Evolutionary conservation across 1,140 invertebrate genomes (phyloP), one percentile per base, ranked within the genome.

Genomic region (Brachionus angularis): DNA sequence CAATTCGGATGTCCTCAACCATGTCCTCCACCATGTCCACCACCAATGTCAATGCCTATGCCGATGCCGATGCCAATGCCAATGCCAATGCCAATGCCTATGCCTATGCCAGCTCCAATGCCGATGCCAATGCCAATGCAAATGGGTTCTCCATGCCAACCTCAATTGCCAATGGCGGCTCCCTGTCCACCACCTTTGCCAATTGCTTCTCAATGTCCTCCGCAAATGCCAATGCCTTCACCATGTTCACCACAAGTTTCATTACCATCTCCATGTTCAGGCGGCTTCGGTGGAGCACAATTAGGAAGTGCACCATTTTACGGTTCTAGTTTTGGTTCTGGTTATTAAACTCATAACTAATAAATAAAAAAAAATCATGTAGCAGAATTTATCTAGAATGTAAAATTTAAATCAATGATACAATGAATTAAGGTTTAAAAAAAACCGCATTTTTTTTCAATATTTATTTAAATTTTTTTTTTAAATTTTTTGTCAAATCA

Each of bases 231-330:
- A 33, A 27, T 55, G n/a, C 53, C 33, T 5, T n/a, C n/a, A n/a
- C n/a, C n/a, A n/a, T 55, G 52, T 25, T 21, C 53, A 12, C 33
- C 53, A 58, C 34, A n/a, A n/a, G n/a, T n/a, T n/a, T n/a, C 53
- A 39, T 5, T 55, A 16, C 31, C 53, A 39, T 10, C 39, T 21
- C 52, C 52, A 21, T 58, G 47, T 50, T 23, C 47, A 50, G n/a
- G n/a, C n/a, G n/a, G n/a, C n/a, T n/a, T n/a, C n/a, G n/a, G n/a
- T n/a, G n/a, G n/a, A n/a, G n/a, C n/a, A n/a, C n/a, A n/a, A n/a
- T n/a, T n/a, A n/a, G n/a, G n/a, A n/a, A n/a, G n/a, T n/a, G n/a
- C n/a, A n/a, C n/a, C n/a, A n/a, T n/a, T n/a, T n/a, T n/a, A n/a
- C n/a, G n/a, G n/a, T n/a, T n/a, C n/a, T n/a, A n/a, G n/a, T n/a